Evolutionary conservation across 2,113 vertebrate species (phyloP), one percentile per base, ranked within the genome.

Genomic region (Synchiropus splendidus): DNA sequence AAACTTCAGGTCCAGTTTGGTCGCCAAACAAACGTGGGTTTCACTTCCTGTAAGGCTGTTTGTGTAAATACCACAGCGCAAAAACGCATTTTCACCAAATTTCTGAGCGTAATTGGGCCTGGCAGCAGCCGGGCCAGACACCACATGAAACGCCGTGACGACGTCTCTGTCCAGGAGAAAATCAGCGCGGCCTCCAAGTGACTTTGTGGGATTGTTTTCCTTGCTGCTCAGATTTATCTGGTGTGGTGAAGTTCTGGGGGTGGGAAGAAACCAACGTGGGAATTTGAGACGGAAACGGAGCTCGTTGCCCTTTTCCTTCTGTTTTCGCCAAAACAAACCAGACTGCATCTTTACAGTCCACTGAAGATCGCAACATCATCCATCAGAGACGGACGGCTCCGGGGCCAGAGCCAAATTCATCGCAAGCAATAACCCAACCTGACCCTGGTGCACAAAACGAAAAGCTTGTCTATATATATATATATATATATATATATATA

Each of bases 331-430:
- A 36, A 52, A 70, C 51, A 60, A 64, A 64, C 68, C 48, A 80
- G 72, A 36, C 80, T 59, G 61, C 66, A 75, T 83, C 75, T 83
- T 86, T 72, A 84, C 72, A 84, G 79, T 63, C 80, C 79, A 87
- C 87, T 82, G 45, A 74, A 83, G 78, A 78, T 41, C 54, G 76
- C 76, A 84, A 83, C 64, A 82, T 76, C 77, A 83, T 84, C 75
- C 79, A 87, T 85, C 82, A 86, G 56, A 1, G 45, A n/a, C 45
- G 69, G 81, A 81, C 67, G 66, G 67, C 48, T 67, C 60, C 38
- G 66, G 78, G 67, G 57, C 64, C 37, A 51, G 51, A 42, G 34
- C 40, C 42, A 39, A 21, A 31, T 37, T 60, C 60, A 64, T 48
- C 35, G 13, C 43, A 48, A 48, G 45, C 31, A 45, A 46, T 42